Conservation (phyloP, 2,113 vertebrate genomes). For the Oreochromis niloticus region DNA sequence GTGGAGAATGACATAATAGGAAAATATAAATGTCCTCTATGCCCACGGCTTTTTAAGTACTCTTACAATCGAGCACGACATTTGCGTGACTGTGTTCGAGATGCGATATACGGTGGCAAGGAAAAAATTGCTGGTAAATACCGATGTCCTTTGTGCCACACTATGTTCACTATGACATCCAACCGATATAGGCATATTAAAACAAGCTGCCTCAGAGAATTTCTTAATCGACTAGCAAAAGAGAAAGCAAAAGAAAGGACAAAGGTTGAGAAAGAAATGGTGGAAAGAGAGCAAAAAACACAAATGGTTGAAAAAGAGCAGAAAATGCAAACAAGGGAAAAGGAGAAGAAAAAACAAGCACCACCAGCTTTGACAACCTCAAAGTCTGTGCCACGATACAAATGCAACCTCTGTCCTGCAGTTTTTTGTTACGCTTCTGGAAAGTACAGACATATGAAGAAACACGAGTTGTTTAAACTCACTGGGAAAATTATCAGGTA, state of each 20-base stretch:
- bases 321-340: background rate
- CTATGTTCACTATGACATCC: constrained; percentile 37
- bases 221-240: constrained; percentile 15
- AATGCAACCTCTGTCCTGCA: constrained; percentile 64
- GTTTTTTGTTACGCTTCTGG: constrained; percentile 62
- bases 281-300: background rate
- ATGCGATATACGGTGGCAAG: constrained; percentile 12
- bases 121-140: constrained; percentile 45
- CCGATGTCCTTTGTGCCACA: constrained; percentile 65
- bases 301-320: background rate
- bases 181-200: constrained; percentile 67
- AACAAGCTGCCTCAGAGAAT: constrained; percentile 49
- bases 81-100: constrained; percentile 65
- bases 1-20: background rate
- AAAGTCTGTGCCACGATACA: background rate
- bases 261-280: background rate
- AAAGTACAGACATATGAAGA: constrained; percentile 68
- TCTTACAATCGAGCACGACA: constrained; percentile 66
- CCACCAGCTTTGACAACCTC: background rate
- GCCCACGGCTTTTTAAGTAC: constrained; percentile 66
- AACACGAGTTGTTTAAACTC: constrained; percentile 57
- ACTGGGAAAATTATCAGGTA: constrained; percentile 45
- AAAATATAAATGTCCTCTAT: constrained; percentile 67
- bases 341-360: background rate
- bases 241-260: background rate